phyloP scores from a whole-genome alignment of 1,140 invertebrate species.

The Apis dorsata region DNA sequence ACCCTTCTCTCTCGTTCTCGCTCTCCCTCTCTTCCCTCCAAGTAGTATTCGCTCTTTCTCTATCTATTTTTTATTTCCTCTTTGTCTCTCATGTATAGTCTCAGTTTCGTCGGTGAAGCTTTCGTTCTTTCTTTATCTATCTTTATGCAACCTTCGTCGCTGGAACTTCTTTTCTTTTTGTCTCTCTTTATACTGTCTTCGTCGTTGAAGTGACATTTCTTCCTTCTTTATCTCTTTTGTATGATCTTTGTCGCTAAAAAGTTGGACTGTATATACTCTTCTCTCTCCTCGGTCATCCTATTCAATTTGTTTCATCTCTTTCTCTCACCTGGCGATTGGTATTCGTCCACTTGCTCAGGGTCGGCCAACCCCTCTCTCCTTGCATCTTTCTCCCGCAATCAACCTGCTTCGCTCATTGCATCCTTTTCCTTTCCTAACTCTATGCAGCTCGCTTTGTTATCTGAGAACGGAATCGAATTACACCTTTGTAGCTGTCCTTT shows the following conservation, averaged over 20 bases:
- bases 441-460: constrained; percentile 24
- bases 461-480: constrained; percentile 41
- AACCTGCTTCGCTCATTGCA: neutral
- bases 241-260: neutral
- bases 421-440: neutral
- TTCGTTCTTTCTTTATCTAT: neutral
- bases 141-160: neutral
- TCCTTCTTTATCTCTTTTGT: neutral
- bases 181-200: neutral
- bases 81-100: neutral
- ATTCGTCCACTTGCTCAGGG: constrained; percentile 33
- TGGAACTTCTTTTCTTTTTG: neutral
- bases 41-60: constrained; percentile 10
- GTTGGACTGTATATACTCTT: too few relatives aligned
- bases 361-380: constrained; percentile 53
- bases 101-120: neutral
- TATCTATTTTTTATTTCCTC: constrained; percentile 19
- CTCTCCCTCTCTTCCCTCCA: constrained; percentile 31
- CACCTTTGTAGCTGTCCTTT: constrained; percentile 14
- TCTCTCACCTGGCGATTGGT: constrained; percentile 22
- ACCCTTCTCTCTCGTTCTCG: constrained; percentile 65
- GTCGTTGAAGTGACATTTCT: neutral
- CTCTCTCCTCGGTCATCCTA: neutral
- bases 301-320: constrained; percentile 26
- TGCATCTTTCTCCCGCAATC: constrained; percentile 21